These are phyloP conservation scores for Chascanopsetta lugubris DNA, from an alignment of 2,113 vertebrate genomes.

Conservation along the genomic window DNA sequence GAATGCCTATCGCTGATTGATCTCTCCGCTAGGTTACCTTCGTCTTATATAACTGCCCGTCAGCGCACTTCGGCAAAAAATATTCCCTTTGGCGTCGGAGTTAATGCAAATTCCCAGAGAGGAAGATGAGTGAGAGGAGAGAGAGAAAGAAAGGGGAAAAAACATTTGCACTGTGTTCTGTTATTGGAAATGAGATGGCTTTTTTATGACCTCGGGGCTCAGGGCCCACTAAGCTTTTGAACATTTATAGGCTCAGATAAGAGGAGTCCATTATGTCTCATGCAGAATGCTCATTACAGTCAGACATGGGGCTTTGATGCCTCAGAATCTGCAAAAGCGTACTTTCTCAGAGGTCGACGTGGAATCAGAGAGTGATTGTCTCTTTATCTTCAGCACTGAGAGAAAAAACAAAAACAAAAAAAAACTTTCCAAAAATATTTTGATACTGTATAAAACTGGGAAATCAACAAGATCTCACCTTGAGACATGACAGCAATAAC, in stretches of 20 bases:
- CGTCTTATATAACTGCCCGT: constrained; percentile 30
- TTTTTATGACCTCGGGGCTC: constrained; percentile 43
- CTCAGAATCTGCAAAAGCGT: constrained; percentile 8
- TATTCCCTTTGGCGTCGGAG: constrained; percentile 20
- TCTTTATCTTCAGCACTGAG: neutral
- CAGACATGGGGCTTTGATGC: constrained; percentile 37
- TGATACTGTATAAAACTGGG: neutral
- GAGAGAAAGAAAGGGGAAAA: neutral
- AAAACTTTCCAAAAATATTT: constrained; percentile 1
- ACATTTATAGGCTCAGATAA: constrained; percentile 53
- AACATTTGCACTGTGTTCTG: constrained; percentile 21
- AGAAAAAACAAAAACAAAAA: no score
- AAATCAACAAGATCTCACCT: neutral
- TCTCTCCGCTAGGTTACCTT: constrained; percentile 33
- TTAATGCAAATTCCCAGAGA: constrained; percentile 42
- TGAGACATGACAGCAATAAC: no score
- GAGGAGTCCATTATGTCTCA: constrained; percentile 38
- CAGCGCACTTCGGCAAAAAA: constrained; percentile 44
- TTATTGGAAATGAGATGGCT: constrained; percentile 33
- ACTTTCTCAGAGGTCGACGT: constrained; percentile 26
- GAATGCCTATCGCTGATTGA: constrained; percentile 46
- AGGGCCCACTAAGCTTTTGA: constrained; percentile 39
- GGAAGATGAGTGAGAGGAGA: neutral
- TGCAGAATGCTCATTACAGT: constrained; percentile 27
- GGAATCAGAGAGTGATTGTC: constrained; percentile 12